Conservation (phyloP, 2,113 vertebrate species). For the Zootoca vivipara region DNA sequence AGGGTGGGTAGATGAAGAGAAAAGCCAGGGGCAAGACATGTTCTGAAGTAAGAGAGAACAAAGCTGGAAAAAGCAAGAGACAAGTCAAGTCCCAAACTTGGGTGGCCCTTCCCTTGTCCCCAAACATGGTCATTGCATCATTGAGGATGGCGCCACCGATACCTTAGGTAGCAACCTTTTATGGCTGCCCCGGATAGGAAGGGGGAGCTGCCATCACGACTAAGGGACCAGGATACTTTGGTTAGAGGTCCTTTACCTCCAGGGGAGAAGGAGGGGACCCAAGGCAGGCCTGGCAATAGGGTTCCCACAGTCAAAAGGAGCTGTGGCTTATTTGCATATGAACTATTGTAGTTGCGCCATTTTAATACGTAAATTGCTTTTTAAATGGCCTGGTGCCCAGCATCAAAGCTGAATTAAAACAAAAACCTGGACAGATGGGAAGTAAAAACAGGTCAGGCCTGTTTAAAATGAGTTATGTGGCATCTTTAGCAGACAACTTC, state of each 20-base stretch:
- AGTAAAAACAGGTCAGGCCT: background rate
- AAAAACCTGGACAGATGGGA: background rate
- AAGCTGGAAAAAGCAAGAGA: background rate
- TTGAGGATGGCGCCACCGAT: background rate
- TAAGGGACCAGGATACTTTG: background rate
- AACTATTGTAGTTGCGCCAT: no score
- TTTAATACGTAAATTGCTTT: background rate
- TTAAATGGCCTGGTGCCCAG: background rate
- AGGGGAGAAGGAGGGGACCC: background rate
- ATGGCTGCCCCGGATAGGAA: background rate
- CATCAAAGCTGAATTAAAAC: background rate
- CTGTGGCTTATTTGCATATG: background rate
- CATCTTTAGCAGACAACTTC: background rate
- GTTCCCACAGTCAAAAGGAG: background rate
- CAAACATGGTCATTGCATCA: background rate
- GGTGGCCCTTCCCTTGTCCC: background rate
- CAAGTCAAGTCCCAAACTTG: background rate
- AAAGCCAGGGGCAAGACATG: background rate
- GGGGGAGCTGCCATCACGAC: background rate
- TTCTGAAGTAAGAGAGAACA: conserved; percentile 12
- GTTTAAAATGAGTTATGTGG: background rate
- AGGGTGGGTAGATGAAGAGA: background rate
- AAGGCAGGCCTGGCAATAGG: background rate
- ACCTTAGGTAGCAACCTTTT: background rate
- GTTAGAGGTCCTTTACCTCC: background rate